Evolutionary conservation across 2,113 vertebrate genomes (phyloP), one percentile per base, ranked within the genome.

Genomic region (Dromas ardeola): DNA sequence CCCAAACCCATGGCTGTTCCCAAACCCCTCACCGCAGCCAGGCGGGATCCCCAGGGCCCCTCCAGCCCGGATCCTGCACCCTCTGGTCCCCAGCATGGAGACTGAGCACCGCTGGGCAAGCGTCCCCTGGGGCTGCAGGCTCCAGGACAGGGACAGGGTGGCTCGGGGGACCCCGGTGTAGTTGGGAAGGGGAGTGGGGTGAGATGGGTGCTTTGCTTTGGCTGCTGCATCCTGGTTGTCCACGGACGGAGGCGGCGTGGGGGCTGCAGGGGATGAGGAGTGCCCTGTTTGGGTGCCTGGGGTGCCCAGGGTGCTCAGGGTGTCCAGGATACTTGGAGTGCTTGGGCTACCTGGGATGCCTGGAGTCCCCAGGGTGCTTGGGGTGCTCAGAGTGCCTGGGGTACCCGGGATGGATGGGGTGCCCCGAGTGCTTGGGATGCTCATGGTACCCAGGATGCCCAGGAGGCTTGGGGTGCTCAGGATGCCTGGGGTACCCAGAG

Each of bases 271-370:
- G 34, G 66, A 18, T 7, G 45, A 50, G 27, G 32, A 14, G 5
- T 36, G 50, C 3, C 32, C 18, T 10, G 15, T 23, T 45, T 5
- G 32, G 49, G 10, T 61, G 45, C 18, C 15, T 0, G 5, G 50
- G 20, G 26, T 45, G 7, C 34, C 12, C 29, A 15, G n/a, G 40
- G 4, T 55, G 17, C 16, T 8, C 2, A 15, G 66, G 25, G 14
- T 14, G 18, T 14, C 6, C 11, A 6, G 61, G 25, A 9, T 36
- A 9, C 14, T 15, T 4, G 9, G 32, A 13, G 4, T 45, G 32
- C 22, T 10, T 5, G 7, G 16, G 6, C 17, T 45, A 7, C 10
- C 10, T 1, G 3, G 26, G 26, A 34, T 30, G 6, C 19, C 9
- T 5, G 20, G 73, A 21, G 15, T 36, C 4, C 34, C 15, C 9